These are phyloP conservation scores for Eristalis tenax DNA, from an alignment of 2,888 invertebrate genomes.

Conservation along the genomic window DNA sequence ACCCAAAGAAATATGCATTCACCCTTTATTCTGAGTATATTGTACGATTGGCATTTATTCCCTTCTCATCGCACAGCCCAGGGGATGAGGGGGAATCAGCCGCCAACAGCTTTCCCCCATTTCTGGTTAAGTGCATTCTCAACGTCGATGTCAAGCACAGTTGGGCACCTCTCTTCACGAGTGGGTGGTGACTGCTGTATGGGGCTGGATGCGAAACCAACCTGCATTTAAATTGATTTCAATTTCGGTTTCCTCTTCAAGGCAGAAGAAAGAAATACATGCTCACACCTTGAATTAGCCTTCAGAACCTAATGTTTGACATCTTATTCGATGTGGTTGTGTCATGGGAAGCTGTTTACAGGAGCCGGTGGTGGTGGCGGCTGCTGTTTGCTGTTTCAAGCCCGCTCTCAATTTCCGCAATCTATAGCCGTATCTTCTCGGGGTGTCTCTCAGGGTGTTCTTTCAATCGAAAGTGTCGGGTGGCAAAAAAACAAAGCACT, in stretches of 20 bases:
- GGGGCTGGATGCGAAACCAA: conserved; percentile 28
- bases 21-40: conserved; percentile 55
- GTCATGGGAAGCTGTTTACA: conserved; percentile 27
- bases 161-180: conserved; percentile 54
- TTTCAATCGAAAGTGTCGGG: conserved; percentile 53
- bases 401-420: conserved; percentile 40
- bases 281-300: conserved; percentile 58
- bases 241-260: conserved; percentile 73
- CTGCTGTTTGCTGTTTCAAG: conserved; percentile 1
- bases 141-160: conserved; percentile 67
- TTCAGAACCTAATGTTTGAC: conserved; percentile 66
- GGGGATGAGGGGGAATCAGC: not conserved
- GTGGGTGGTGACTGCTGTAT: conserved; percentile 35
- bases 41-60: conserved; percentile 65
- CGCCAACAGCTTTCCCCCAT: conserved; percentile 31
- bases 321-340: conserved; percentile 42
- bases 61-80: not conserved
- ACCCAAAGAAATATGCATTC: conserved; percentile 19
- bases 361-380: not conserved
- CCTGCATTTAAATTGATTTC: conserved; percentile 74
- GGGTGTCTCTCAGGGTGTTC: conserved; percentile 22
- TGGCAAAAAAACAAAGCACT: conserved; percentile 68
- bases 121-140: conserved; percentile 64
- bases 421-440: conserved; percentile 12
- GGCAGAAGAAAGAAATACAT: conserved; percentile 37